Evolutionary conservation across 2,113 vertebrate genomes (phyloP).

Genomic region (Eublepharis macularius): DNA sequence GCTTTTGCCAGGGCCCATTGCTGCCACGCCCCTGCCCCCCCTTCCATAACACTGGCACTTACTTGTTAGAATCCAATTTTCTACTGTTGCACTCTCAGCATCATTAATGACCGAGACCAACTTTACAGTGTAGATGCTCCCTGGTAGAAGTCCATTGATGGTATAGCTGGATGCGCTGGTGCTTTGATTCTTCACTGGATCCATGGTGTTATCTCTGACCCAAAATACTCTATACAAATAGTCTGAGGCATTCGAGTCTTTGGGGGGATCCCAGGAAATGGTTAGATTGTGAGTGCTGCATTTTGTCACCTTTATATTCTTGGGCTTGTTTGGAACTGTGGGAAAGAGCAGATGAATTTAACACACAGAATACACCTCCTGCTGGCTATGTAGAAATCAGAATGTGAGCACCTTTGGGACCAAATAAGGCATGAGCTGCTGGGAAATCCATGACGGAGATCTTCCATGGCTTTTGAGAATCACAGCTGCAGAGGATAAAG

Average conservation of each 20-base stretch:
- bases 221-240: constrained; percentile 42
- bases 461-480: no score
- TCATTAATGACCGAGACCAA: neutral
- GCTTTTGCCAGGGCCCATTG: neutral
- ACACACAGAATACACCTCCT: neutral
- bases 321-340: constrained; percentile 42
- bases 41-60: neutral
- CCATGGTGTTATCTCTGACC: neutral
- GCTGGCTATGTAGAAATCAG: neutral
- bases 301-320: neutral
- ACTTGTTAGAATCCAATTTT: neutral
- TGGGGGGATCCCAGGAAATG: constrained; percentile 25
- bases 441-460: no score
- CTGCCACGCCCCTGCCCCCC: neutral
- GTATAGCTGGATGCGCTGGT: neutral
- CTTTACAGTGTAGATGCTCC: neutral
- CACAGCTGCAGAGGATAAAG: no score
- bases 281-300: constrained; percentile 8
- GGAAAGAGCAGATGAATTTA: neutral
- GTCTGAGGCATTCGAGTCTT: neutral
- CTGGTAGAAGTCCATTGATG: neutral
- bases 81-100: neutral
- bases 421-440: no score
- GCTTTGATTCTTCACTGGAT: rapidly evolving
- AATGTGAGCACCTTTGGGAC: no score